Percentiles rank a stretch among this genome's conserved stretches.
Evolutionary conservation across 2,113 vertebrate species (phyloP).

Genomic region (Epinephelus cyanopodus): DNA sequence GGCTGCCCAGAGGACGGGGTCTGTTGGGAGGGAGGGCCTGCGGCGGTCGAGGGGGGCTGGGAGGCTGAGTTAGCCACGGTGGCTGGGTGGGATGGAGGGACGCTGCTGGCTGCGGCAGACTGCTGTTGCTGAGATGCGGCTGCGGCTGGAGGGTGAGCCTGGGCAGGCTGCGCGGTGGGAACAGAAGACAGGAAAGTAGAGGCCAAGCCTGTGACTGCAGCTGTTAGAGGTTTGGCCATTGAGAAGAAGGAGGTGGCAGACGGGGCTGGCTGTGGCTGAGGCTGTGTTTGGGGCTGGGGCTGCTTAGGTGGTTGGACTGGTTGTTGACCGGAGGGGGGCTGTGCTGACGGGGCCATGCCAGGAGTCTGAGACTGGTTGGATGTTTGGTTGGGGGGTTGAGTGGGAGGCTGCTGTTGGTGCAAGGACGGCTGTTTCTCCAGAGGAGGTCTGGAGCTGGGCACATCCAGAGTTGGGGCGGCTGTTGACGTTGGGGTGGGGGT

Average conservation of each 20-base stretch:
- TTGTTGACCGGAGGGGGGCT: constrained; percentile 64
- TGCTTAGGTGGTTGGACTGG: constrained; percentile 65
- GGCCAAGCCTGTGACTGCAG: constrained; percentile 80
- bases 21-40: constrained; percentile 57
- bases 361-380: constrained; percentile 67
- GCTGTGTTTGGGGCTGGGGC: constrained; percentile 60
- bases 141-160: constrained; percentile 71
- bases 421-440: constrained; percentile 85
- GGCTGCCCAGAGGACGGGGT: constrained; percentile 46
- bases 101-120: constrained; percentile 42
- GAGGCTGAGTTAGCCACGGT: constrained; percentile 53
- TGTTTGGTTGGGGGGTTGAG: constrained; percentile 62
- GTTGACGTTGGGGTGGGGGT: constrained; percentile 82
- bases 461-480: constrained; percentile 56
- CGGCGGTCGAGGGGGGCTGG: constrained; percentile 55
- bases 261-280: constrained; percentile 68
- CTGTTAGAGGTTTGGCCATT: constrained; percentile 85
- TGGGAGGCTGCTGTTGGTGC: constrained; percentile 79
- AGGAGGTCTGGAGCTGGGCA: constrained; percentile 77
- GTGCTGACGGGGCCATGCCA: constrained; percentile 48
- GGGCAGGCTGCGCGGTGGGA: constrained; percentile 70
- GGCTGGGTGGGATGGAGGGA: constrained; percentile 72
- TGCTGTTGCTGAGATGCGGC: constrained; percentile 58
- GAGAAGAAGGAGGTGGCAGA: constrained; percentile 84
- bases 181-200: constrained; percentile 79